Evolutionary conservation across 1,140 invertebrate genomes (phyloP).

Genomic region (Anagrus nilaparvatae): DNA sequence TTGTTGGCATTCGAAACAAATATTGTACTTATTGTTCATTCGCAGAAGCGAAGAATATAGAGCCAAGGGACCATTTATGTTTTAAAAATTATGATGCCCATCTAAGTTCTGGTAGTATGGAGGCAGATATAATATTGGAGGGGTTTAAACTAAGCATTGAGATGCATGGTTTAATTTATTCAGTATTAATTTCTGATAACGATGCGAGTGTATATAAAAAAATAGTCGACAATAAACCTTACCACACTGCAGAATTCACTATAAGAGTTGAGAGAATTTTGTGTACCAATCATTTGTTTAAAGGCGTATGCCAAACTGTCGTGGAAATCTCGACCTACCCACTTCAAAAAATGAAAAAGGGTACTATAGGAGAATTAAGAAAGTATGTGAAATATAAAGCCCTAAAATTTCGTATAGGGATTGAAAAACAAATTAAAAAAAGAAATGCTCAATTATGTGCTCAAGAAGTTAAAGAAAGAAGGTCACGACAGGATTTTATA

Average conservation of each 20-base stretch:
- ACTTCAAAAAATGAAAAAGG: slow-evolving; percentile 12
- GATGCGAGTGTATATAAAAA: slow-evolving; percentile 33
- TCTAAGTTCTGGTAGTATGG: slow-evolving; percentile 30
- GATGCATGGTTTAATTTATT: slow-evolving; percentile 32
- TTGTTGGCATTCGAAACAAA: slow-evolving; percentile 33
- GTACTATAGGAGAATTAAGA: slow-evolving; percentile 12
- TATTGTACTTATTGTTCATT: slow-evolving; percentile 29
- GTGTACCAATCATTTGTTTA: slow-evolving; percentile 26
- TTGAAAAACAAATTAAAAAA: slow-evolving; percentile 11
- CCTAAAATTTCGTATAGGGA: slow-evolving; percentile 4
- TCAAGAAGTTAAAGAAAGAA: slow-evolving; percentile 7
- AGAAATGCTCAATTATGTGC: slow-evolving; percentile 6
- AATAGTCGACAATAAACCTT: slow-evolving; percentile 24
- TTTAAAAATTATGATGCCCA: slow-evolving; percentile 27
- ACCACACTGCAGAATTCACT: slow-evolving; percentile 18
- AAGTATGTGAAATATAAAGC: not conserved
- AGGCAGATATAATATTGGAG: slow-evolving; percentile 31
- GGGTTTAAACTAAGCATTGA: slow-evolving; percentile 31
- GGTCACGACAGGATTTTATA: slow-evolving; percentile 20
- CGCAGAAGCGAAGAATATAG: slow-evolving; percentile 15
- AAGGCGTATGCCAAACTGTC: not conserved
- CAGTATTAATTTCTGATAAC: slow-evolving; percentile 34
- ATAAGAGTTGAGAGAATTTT: slow-evolving; percentile 32
- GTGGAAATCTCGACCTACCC: no score
- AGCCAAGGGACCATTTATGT: slow-evolving; percentile 19